phyloP scores from a whole-genome alignment of 2,113 vertebrate species.

The Peucedramus taeniatus region DNA sequence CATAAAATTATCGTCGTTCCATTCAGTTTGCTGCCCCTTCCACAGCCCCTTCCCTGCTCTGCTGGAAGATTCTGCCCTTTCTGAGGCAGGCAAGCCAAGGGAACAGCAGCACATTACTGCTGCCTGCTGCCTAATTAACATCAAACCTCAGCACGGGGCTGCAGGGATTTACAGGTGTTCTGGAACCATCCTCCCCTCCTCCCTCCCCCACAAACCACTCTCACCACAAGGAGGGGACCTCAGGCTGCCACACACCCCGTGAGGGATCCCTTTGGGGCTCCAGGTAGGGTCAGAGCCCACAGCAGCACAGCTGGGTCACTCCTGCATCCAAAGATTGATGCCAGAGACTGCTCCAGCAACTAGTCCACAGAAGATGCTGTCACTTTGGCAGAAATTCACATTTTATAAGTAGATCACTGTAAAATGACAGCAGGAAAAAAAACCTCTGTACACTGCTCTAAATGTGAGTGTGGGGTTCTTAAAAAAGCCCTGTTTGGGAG shows the following conservation, averaged over 20 bases:
- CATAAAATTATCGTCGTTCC: constrained; percentile 69
- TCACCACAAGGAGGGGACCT: constrained; percentile 48
- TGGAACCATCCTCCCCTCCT: constrained; percentile 31
- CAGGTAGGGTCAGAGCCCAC: neutral
- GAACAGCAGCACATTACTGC: constrained; percentile 48
- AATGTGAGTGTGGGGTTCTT: neutral
- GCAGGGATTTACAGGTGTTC: constrained; percentile 71
- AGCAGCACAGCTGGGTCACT: neutral
- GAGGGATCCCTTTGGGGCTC: neutral
- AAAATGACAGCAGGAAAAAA: neutral
- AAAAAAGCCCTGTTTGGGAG: neutral
- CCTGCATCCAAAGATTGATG: neutral
- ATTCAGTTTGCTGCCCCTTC: constrained; percentile 62
- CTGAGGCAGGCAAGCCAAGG: constrained; percentile 57
- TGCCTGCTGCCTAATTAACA: constrained; percentile 73
- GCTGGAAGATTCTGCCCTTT: constrained; percentile 65
- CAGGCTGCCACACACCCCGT: constrained; percentile 15
- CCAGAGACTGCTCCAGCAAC: constrained; percentile 24
- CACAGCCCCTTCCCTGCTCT: constrained; percentile 60
- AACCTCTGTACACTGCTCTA: neutral
- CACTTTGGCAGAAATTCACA: constrained; percentile 15
- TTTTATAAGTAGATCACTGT: neutral
- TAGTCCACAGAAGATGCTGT: constrained; percentile 11
- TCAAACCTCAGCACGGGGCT: constrained; percentile 62
- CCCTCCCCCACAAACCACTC: neutral